Evolutionary conservation across 2,113 vertebrate species (phyloP), one percentile per base, ranked within the genome.

Genomic region (Phalacrocorax pelagicus): DNA sequence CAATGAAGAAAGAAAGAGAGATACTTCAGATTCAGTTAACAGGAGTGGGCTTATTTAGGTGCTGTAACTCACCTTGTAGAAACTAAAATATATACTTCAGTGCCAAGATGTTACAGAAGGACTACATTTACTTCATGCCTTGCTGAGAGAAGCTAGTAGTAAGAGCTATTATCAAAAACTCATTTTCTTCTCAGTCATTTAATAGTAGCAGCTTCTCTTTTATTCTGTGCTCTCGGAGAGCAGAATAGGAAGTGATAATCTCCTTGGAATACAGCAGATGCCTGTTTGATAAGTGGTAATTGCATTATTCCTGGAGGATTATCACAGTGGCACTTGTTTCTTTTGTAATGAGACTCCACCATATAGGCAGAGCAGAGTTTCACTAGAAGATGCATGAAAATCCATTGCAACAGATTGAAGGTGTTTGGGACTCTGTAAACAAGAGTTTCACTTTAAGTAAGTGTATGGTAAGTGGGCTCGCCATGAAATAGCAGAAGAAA

Each of bases 231-330:
- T 92, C 51, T 95, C 5, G 1, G 86, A 95, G 84, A 94, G 67
- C 86, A 95, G 92, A 95, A 83, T 82, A 89, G 63, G 74, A 97
- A 92, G 92, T 95, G 92, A 92, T 96, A 96, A 96, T 96, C 94
- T 96, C 84, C 93, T 86, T 86, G 84, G 94, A 96, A 93, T 97
- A 94, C 67, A 93, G 87, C 89, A 95, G 78, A 93, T 89, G 97
- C 95, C 95, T 97, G 97, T 95, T 96, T 96, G 94, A 91, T 95
- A 94, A 89, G 94, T 96, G 96, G 95, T 95, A 95, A 96, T 95
- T 96, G 92, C 96, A 94, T 87, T 95, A 90, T 95, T 96, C 78
- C 81, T 94, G 81, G 88, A 95, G 73, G 95, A 96, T 95, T 94
- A 94, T 95, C 95, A 90, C 95, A 75, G 84, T 87, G 63, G 81